Evolutionary conservation across 1,140 invertebrate genomes (phyloP), one percentile per base, ranked within the genome.

Genomic region (Maconellicoccus hirsutus): DNA sequence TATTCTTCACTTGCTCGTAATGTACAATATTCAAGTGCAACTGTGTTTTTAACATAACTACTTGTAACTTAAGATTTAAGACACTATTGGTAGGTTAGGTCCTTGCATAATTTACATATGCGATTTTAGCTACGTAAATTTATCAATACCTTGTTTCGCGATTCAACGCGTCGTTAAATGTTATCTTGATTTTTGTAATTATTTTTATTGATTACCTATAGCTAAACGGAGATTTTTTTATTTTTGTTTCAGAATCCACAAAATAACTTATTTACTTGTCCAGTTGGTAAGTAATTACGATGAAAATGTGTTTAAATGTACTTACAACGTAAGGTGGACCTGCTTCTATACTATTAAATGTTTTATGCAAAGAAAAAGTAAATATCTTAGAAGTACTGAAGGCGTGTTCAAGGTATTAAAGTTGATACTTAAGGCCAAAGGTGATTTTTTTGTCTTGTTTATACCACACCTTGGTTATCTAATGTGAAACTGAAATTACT

Each of bases 391-490:
- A 7, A 8, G 14, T 19, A 61, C 19, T 23, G 61, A 66, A 66
- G 61, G 61, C 61, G 61, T 66, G 61, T 66, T 66, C 61, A 66
- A 66, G 61, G 61, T 66, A 66, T 25, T 66, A 66, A 26, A 16
- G 21, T 8, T 25, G 21, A 66, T 66, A 26, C 16, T 10, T 26
- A 66, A 66, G 61, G 21, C 21, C 22, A 66, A 66, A 23, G 25
- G 22, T 26, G 8, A 66, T 25, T 25, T 25, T 23, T 66, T 23
- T 66, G 7, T 66, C 19, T 22, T 66, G 22, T 52, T 66, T 26
- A 66, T 66, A 66, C 61, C 10, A 4, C 61, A 66, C 61, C 21
- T 66, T 59, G 3, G 52, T 59, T 22, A 22, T 59, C 16, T 22
- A 59, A 59, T 16, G 21, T 7, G 52, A 59, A 19, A 22, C 52